A percentile compares a stretch with the other conserved stretches of the same genome.
These are phyloP conservation scores for Hemitrygon akajei DNA, from an alignment of 2,797 vertebrate genomes.

Conservation along the genomic window DNA sequence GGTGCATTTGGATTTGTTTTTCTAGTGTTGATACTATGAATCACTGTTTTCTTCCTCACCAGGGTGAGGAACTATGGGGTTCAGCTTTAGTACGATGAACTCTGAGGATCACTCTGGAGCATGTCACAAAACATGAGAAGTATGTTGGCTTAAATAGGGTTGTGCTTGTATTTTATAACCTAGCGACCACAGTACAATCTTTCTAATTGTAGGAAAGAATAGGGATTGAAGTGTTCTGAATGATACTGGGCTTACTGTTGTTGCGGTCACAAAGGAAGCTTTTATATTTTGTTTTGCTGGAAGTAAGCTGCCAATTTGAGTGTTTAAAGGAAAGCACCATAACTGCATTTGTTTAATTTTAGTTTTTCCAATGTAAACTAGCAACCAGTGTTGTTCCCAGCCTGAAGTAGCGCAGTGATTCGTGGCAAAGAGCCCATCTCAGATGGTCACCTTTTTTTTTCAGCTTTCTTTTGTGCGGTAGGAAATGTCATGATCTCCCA, in stretches of 20 bases:
- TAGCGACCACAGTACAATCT: neutral
- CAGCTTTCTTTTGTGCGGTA: neutral
- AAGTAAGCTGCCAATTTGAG: neutral
- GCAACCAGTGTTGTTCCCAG: conserved; percentile 20
- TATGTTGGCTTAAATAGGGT: neutral
- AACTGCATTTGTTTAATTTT: conserved; percentile 25
- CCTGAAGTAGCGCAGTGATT: neutral
- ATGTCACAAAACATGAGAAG: neutral
- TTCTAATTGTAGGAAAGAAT: neutral
- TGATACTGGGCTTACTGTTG: conserved; percentile 7
- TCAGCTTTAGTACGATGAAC: neutral
- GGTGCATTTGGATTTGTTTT: too few relatives aligned
- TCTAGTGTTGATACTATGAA: too few relatives aligned
- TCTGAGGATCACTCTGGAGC: neutral
- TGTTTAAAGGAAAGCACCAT: neutral
- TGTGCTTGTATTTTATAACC: conserved; percentile 19
- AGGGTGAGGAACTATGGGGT: neutral
- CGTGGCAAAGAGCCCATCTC: neutral
- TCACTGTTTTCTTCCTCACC: neutral
- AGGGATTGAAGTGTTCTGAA: neutral
- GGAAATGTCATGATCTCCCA: conserved; percentile 34
- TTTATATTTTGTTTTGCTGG: conserved; percentile 20
- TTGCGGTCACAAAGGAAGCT: conserved; percentile 27
- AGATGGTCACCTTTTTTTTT: conserved; percentile 20
- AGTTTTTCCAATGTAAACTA: conserved; percentile 29